Percentiles rank a stretch among this genome's conserved stretches.
phyloP scores from a whole-genome alignment of 2,113 vertebrate genomes.

The Tapirus terrestris region DNA sequence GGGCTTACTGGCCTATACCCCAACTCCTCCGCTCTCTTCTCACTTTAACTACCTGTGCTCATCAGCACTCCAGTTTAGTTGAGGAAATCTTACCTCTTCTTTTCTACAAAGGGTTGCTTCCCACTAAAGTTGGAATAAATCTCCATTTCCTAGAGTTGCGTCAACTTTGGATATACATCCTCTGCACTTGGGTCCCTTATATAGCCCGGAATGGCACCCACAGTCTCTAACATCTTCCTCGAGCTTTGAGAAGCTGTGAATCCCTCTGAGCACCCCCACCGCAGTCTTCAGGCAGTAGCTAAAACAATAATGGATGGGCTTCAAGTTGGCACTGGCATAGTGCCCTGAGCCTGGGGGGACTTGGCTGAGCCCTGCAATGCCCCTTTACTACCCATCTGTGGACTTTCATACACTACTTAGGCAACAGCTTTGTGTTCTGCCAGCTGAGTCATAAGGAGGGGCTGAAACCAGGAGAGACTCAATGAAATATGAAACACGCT shows the following conservation, averaged over 20 bases:
- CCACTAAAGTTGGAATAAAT: not conserved
- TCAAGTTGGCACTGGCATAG: not conserved
- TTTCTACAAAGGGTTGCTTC: not conserved
- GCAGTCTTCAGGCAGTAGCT: not conserved
- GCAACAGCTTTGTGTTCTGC: constrained; percentile 73
- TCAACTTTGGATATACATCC: not conserved
- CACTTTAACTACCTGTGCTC: not conserved
- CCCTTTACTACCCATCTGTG: constrained; percentile 67
- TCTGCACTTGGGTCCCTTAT: not conserved
- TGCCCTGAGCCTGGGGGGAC: not conserved
- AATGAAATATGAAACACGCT: constrained; percentile 80
- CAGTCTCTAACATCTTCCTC: not conserved
- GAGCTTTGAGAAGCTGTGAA: not conserved
- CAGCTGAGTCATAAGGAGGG: constrained; percentile 77
- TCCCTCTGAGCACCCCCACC: not conserved
- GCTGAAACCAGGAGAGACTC: constrained; percentile 82
- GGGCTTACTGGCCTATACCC: not conserved
- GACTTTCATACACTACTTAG: constrained; percentile 42
- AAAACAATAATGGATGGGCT: not conserved
- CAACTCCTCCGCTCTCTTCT: not conserved
- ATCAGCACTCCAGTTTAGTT: not conserved
- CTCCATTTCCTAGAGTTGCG: not conserved
- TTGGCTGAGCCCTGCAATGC: constrained; percentile 3
- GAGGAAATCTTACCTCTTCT: not conserved
- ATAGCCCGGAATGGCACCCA: not conserved